Conservation (phyloP, 2,797 vertebrate genomes). For the Gymnothorax reevesii region DNA sequence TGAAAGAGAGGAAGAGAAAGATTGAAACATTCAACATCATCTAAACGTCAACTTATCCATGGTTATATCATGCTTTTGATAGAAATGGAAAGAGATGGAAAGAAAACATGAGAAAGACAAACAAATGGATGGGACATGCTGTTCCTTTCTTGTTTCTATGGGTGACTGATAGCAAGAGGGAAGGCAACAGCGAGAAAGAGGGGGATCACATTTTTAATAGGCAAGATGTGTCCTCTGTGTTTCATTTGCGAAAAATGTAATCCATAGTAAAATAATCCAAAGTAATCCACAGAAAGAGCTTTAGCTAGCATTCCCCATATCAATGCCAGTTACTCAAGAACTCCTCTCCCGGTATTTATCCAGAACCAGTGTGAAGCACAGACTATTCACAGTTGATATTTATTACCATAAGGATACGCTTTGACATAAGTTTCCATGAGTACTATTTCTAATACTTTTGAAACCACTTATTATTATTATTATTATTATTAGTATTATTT, state of each 20-base stretch:
- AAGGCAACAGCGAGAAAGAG: neutral
- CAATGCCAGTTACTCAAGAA: neutral
- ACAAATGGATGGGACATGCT: slow-evolving; percentile 18
- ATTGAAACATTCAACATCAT: neutral
- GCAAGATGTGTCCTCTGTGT: neutral
- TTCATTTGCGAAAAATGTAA: neutral
- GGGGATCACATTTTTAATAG: neutral
- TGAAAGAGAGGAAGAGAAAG: slow-evolving; percentile 57
- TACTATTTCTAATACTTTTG: slow-evolving; percentile 7
- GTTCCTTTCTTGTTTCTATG: neutral
- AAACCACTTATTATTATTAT: neutral
- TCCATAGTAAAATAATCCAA: neutral
- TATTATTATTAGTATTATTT: slow-evolving; percentile 17
- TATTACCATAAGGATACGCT: slow-evolving; percentile 1
- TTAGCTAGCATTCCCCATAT: neutral
- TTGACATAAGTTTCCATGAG: neutral
- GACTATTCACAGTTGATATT: neutral
- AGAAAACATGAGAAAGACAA: slow-evolving; percentile 3
- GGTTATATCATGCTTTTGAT: slow-evolving; percentile 34
- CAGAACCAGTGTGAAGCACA: neutral
- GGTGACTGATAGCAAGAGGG: neutral
- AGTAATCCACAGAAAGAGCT: neutral
- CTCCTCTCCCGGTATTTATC: neutral
- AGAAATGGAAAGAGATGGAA: slow-evolving; percentile 43
- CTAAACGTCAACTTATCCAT: slow-evolving; percentile 17